Evolutionary conservation across 2,113 vertebrate genomes (phyloP), one percentile per base, ranked within the genome.

Genomic region (Abramis brama): DNA sequence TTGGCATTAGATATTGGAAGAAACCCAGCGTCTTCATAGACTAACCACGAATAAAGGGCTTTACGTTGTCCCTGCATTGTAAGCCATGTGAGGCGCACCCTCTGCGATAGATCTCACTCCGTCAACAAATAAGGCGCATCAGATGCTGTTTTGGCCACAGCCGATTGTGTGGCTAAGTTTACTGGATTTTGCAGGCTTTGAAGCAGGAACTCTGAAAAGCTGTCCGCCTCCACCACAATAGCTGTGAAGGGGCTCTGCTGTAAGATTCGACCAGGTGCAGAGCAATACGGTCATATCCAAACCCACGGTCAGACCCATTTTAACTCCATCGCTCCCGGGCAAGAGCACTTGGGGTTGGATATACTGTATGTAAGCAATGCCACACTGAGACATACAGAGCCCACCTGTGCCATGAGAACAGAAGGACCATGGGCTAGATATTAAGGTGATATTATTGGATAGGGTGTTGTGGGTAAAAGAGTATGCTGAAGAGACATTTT

Each of bases 81-180:
- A 89, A 94, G 93, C 92, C 92, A 86, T 52, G 88, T 83, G 89
- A 91, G 91, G 92, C 90, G 88, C 88, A 91, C 93, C 94, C 93
- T 94, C 92, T 92, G 92, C 90, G 91, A 78, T 92, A 94, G 93
- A 94, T 94, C 94, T 93, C 91, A 84, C 92, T 92, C 92, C 91
- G 94, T 94, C 93, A 95, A 95, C 94, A 94, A 94, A 93, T 94
- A 94, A 94, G 94, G 92, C 94, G 83, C 92, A 92, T 95, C 94
- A 95, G 94, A 95, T 95, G 95, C 93, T 93, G 92, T 94, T 92
- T 94, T 95, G 94, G 94, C 93, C 92, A 73, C 79, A 81, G 88
- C 89, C 90, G 82, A 88, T 90, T 88, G 84, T 90, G 89, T 90
- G 87, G 90, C 91, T 93, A 92, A 95, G 93, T 93, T 94, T 91